Conservation (phyloP, 2,113 vertebrate species). For the Psammodynastes pulverulentus region DNA sequence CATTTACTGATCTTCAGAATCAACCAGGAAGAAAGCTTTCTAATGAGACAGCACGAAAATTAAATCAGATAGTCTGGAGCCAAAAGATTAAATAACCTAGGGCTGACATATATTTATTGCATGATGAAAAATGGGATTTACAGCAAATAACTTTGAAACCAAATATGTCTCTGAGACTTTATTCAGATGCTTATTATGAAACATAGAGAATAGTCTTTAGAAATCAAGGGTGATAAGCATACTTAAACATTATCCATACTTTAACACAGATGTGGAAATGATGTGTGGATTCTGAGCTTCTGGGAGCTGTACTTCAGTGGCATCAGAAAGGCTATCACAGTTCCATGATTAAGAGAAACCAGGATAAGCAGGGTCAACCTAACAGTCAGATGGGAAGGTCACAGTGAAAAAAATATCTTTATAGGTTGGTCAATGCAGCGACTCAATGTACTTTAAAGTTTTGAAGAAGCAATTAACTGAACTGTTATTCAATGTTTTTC, state of each 20-base stretch:
- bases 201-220: background rate
- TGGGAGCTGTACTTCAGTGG: background rate
- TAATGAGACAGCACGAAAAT: conserved; percentile 20
- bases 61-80: background rate
- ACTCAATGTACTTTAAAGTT: background rate
- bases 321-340: background rate
- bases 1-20: background rate
- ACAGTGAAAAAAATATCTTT: background rate
- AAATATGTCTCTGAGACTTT: background rate
- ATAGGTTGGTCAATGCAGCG: too few relatives aligned
- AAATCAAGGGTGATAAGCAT: background rate
- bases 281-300: background rate
- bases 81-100: conserved; percentile 1
- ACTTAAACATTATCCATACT: background rate
- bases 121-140: background rate
- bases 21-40: conserved; percentile 3
- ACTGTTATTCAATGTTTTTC: background rate
- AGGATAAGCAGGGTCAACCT: background rate
- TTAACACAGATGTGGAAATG: background rate
- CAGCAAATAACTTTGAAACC: background rate
- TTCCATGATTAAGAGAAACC: background rate
- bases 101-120: background rate
- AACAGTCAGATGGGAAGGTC: background rate
- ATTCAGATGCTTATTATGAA: background rate
- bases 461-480: background rate